These are phyloP conservation scores for Leucozona laternaria DNA, from an alignment of 2,888 invertebrate genomes.

Conservation along the genomic window DNA sequence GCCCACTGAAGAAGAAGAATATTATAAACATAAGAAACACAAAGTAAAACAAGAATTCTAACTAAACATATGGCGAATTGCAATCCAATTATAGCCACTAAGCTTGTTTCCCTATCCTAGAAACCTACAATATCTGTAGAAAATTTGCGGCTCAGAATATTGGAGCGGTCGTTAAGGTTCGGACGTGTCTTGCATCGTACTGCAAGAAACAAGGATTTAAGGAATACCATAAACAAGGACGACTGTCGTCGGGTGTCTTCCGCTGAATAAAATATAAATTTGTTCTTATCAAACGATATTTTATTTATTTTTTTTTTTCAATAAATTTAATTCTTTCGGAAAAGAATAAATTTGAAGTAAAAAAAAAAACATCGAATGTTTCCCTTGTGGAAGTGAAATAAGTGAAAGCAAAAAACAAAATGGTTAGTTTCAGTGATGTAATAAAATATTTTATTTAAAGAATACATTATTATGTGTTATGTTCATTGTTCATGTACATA, in stretches of 20 bases:
- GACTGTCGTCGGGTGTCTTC: slow-evolving; percentile 35
- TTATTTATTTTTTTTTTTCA: too few species aligned
- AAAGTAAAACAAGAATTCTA: slow-evolving; percentile 65
- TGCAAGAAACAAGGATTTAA: slow-evolving; percentile 59
- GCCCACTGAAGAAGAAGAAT: slow-evolving; percentile 54
- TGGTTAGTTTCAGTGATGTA: slow-evolving; percentile 62
- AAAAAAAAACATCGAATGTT: slow-evolving; percentile 8
- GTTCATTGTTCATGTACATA: too few species aligned
- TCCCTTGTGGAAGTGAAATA: slow-evolving; percentile 19
- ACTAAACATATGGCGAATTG: slow-evolving; percentile 54
- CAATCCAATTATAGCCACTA: slow-evolving; percentile 82
- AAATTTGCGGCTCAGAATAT: slow-evolving; percentile 80
- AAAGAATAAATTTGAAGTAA: slow-evolving; percentile 12
- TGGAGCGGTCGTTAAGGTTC: slow-evolving; percentile 81
- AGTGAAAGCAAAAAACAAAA: slow-evolving; percentile 38
- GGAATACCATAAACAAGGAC: slow-evolving; percentile 30
- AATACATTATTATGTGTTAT: too few species aligned
- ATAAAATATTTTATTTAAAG: slow-evolving; percentile 4
- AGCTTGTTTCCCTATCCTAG: slow-evolving; percentile 78
- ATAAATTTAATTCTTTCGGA: slow-evolving; percentile 5
- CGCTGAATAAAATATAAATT: not conserved
- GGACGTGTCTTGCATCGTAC: slow-evolving; percentile 80
- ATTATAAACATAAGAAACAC: slow-evolving; percentile 32
- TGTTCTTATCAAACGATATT: not conserved
- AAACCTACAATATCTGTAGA: slow-evolving; percentile 78